phyloP scores from a whole-genome alignment of 1,140 invertebrate species.

The Pteromalus puparum region DNA sequence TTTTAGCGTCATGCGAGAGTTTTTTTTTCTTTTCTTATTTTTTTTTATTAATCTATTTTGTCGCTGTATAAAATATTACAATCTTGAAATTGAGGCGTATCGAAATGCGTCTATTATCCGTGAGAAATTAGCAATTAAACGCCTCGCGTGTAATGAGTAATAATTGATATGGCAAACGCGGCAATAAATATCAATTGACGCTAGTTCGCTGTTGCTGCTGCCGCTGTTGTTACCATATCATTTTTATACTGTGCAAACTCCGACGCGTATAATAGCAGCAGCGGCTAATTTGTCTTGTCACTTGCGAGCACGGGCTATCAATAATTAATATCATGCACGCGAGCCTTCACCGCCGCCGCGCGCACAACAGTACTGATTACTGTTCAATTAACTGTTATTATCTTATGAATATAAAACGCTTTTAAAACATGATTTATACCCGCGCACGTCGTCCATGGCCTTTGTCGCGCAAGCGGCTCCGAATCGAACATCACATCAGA shows the following conservation, averaged over 20 bases:
- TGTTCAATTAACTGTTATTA: slow-evolving; percentile 39
- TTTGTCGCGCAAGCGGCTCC: not conserved
- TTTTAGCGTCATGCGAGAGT: not conserved
- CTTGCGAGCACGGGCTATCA: not conserved
- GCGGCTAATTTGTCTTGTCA: slow-evolving; percentile 25
- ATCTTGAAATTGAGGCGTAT: no score
- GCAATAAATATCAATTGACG: not conserved
- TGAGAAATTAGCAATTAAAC: not conserved
- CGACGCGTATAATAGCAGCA: not conserved
- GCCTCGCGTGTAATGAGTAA: not conserved
- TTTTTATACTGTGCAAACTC: not conserved
- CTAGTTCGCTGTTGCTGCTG: not conserved
- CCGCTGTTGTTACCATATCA: not conserved
- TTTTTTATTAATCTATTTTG: not conserved
- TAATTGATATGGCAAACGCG: not conserved
- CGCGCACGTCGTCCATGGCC: not conserved
- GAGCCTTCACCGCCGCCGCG: not conserved
- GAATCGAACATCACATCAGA: not conserved
- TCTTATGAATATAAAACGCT: not conserved
- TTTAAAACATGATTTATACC: slow-evolving; percentile 7
- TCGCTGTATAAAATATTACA: not conserved
- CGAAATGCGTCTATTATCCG: not conserved
- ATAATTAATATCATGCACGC: slow-evolving; percentile 47
- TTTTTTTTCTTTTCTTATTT: not conserved
- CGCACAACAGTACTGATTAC: slow-evolving; percentile 25